These are phyloP conservation scores for Centrocercus urophasianus DNA, from an alignment of 2,113 vertebrate genomes.

Conservation along the genomic window DNA sequence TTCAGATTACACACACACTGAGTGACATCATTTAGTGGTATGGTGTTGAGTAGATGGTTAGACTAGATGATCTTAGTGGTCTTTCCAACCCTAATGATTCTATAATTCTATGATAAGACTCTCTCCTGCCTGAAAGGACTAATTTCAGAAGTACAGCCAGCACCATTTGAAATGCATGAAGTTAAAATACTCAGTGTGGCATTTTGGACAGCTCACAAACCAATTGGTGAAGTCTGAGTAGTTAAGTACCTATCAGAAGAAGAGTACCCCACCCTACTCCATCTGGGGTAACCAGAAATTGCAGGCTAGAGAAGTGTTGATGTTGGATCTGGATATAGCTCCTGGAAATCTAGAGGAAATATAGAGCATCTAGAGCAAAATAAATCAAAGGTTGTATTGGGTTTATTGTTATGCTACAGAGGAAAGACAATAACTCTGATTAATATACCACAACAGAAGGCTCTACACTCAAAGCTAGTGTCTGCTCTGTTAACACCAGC, in stretches of 20 bases:
- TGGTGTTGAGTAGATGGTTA: too few relatives aligned
- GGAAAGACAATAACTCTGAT: background rate
- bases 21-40: too few relatives aligned
- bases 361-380: background rate
- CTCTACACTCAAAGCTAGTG: background rate
- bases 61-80: too few relatives aligned
- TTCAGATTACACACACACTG: background rate
- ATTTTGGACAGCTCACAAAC: background rate
- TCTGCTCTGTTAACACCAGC: background rate
- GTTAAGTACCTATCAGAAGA: background rate
- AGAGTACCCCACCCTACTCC: background rate
- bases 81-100: too few relatives aligned
- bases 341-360: background rate
- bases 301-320: background rate
- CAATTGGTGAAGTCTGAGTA: background rate
- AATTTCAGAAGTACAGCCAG: background rate
- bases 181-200: background rate
- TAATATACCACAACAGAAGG: background rate
- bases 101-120: background rate
- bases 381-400: background rate
- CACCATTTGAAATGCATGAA: background rate
- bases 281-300: background rate
- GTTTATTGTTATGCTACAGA: fast-evolving
- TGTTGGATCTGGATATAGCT: background rate
- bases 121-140: background rate